Conservation (phyloP, 1,140 invertebrate species). For the Phymastichus coffea region DNA sequence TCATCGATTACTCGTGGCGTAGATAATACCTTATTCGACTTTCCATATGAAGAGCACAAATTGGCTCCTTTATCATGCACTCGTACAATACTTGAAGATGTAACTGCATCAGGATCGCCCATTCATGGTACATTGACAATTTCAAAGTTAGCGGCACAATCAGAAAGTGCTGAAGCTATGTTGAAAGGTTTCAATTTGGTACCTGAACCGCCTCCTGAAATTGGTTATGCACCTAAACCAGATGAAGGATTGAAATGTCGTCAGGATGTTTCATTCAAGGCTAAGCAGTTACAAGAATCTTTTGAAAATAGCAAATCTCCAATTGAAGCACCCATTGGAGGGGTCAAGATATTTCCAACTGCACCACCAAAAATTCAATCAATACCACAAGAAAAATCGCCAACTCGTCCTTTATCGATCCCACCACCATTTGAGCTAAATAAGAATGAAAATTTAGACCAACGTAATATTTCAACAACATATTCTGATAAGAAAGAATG, state of each 20-base stretch:
- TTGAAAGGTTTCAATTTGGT: slow-evolving; percentile 60
- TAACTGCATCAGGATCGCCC: slow-evolving; percentile 43
- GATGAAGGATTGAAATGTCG: slow-evolving; percentile 53
- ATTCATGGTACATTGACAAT: slow-evolving; percentile 46
- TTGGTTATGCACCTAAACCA: slow-evolving; percentile 64
- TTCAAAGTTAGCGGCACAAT: slow-evolving; percentile 47
- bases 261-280: slow-evolving; percentile 62
- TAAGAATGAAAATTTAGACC: slow-evolving; percentile 20
- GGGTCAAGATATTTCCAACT: slow-evolving; percentile 63
- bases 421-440: slow-evolving; percentile 47
- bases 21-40: slow-evolving; percentile 51
- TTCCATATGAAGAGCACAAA: slow-evolving; percentile 51
- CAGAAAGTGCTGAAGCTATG: slow-evolving; percentile 48
- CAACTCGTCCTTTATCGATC: slow-evolving; percentile 35
- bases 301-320: slow-evolving; percentile 59
- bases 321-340: slow-evolving; percentile 64
- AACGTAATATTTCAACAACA: slow-evolving; percentile 29
- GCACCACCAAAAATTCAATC: slow-evolving; percentile 38
- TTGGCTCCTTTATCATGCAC: slow-evolving; percentile 42
- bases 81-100: slow-evolving; percentile 46
- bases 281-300: slow-evolving; percentile 65
- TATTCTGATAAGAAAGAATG: slow-evolving; percentile 43
- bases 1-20: slow-evolving; percentile 39
- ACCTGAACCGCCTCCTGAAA: slow-evolving; percentile 73
- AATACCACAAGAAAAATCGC: slow-evolving; percentile 32